Conservation (phyloP, 2,888 invertebrate genomes). For the Spodoptera exigua region DNA sequence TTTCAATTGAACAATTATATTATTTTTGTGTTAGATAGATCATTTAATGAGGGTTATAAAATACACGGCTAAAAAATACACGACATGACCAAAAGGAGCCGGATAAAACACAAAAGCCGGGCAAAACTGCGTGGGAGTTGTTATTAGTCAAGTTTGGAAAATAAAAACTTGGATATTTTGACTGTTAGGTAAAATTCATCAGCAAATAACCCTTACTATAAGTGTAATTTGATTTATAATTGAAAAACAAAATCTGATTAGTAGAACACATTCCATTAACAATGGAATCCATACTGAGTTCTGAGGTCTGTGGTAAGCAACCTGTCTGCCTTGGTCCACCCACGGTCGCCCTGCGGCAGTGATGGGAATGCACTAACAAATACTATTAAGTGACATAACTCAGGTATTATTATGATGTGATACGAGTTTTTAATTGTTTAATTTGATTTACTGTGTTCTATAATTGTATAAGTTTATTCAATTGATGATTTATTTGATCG, state of each 20-base stretch:
- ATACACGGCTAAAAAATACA: no score
- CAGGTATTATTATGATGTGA: conserved; percentile 8
- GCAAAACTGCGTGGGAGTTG: no score
- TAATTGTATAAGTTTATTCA: background rate
- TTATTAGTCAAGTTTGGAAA: no score
- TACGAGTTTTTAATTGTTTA: conserved; percentile 15
- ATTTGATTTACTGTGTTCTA: background rate
- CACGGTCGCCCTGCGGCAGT: conserved; percentile 61
- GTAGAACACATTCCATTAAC: conserved; percentile 18
- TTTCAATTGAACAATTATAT: no score
- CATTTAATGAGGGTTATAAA: no score
- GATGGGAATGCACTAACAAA: conserved; percentile 41
- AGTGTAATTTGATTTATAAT: no score
- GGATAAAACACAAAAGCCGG: no score
- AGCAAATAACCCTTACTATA: no score
- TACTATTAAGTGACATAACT: conserved; percentile 28
- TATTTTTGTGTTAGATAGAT: no score
- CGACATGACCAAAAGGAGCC: no score
- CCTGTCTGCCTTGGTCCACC: conserved; percentile 51
- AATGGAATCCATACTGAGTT: conserved; percentile 17
- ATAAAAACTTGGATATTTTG: no score
- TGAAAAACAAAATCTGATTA: conserved; percentile 6
- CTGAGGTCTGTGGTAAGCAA: conserved; percentile 9
- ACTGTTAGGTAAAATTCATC: no score
- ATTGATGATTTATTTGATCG: background rate